Conservation (phyloP, 2,113 vertebrate species). For the Aspiorhynchus laticeps region DNA sequence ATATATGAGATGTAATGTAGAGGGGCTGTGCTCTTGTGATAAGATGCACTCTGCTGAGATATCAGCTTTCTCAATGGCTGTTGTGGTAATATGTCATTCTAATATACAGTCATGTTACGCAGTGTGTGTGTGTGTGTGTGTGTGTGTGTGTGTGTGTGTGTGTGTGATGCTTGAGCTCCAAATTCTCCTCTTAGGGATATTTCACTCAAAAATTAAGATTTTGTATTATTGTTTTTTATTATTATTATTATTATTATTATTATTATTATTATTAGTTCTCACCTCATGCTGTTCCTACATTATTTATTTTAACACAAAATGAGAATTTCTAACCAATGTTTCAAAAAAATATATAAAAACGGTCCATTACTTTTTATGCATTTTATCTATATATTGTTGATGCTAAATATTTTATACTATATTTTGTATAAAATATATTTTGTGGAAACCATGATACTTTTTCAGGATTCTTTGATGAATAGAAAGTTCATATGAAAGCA, state of each 20-base stretch:
- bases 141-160: neutral
- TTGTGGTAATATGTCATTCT: neutral
- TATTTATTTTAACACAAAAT: neutral
- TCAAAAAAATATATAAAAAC: neutral
- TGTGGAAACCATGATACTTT: neutral
- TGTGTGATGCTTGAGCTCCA: neutral
- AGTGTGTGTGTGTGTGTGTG: neutral
- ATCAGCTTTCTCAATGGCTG: neutral
- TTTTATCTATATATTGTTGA: neutral
- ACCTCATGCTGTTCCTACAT: neutral
- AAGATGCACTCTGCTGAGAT: constrained; percentile 24
- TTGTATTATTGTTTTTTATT: neutral
- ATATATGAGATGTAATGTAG: constrained; percentile 34
- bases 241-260: no score
- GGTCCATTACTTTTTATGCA: neutral
- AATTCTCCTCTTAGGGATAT: neutral
- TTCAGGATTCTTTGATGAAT: neutral
- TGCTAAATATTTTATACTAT: neutral
- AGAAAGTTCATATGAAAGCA: neutral
- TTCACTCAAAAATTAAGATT: neutral
- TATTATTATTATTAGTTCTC: no score
- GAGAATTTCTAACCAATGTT: neutral
- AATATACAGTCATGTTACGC: neutral
- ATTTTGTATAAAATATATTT: neutral
- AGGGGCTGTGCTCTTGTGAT: constrained; percentile 33